Base-by-base conservation (phyloP, 2,113 vertebrate genomes). In the Notothenia rossii region DNA sequence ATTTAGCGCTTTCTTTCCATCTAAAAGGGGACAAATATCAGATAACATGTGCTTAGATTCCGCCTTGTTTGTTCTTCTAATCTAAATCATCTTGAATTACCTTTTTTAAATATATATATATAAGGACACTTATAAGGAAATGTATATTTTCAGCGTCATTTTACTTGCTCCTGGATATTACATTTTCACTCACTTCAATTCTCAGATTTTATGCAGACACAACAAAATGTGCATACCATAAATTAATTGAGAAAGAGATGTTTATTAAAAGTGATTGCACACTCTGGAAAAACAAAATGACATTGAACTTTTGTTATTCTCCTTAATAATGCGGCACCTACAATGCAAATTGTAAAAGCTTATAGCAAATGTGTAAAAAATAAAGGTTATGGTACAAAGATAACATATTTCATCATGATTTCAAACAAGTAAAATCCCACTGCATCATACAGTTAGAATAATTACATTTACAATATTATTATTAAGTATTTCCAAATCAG, bases 251-350 rank as follows among this genome's bases (percentile, higher is more conserved):
- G 8, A 62, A 17, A 4, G 7, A 67, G 36, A 20, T 14, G 9
- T 71, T 70, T 48, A 49, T 66, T 56, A 56, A 72, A 48, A 54
- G 2, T 55, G 55, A 53, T 4, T 54, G 50, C 25, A 51, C n/a
- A 25, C 59, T 56, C 6, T 43, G 8, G 3, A 63, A 54, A 64
- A 51, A 56, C 2, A 1, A 33, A 53, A 33, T 22, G 17, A 18
- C 10, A 60, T 10, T 29, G n/a, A 60, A 43, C 14, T 18, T 18
- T 40, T 40, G 7, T 40, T 40, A 40, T 40, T 40, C 1, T 40
- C 36, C 36, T 40, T 40, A 40, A 40, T 40, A 40, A 40, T 40
- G 36, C 36, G 7, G 36, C 36, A 40, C 7, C 36, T 40, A 5
- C 29, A 29, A 29, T 29, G 29, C 29, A 29, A 29, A 29, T 29